phyloP scores from a whole-genome alignment of 2,113 vertebrate species.

The Monopterus albus region DNA sequence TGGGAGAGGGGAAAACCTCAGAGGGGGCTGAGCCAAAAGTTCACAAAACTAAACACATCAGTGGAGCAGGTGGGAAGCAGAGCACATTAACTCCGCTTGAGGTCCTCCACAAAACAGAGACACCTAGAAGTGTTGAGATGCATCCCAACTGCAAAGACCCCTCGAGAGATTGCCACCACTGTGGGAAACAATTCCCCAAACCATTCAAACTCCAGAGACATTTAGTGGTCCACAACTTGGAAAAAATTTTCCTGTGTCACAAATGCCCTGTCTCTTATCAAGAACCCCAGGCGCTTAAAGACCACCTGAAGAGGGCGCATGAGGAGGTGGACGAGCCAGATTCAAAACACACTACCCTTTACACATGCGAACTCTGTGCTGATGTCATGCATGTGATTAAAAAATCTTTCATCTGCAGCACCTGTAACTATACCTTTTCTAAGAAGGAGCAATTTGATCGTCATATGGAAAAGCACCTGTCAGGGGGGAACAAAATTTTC shows the following conservation, averaged over 20 bases:
- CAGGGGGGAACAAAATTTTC: conserved; percentile 87
- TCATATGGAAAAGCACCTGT: conserved; percentile 97
- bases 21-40: conserved; percentile 71
- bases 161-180: conserved; percentile 97
- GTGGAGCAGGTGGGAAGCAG: conserved; percentile 69
- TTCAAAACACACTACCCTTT: conserved; percentile 93
- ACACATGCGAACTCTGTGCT: conserved; percentile 95
- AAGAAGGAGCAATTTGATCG: conserved; percentile 98
- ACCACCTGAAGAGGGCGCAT: conserved; percentile 88
- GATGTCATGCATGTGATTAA: conserved; percentile 96
- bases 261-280: conserved; percentile 92
- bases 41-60: conserved; percentile 69
- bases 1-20: conserved; percentile 65
- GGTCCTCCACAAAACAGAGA: conserved; percentile 78
- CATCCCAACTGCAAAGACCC: conserved; percentile 96
- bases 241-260: conserved; percentile 95
- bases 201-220: conserved; percentile 98
- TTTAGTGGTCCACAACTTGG: conserved; percentile 95
- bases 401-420: conserved; percentile 97
- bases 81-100: conserved; percentile 76
- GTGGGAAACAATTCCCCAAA: conserved; percentile 97
- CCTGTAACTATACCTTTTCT: conserved; percentile 98
- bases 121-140: conserved; percentile 83
- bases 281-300: conserved; percentile 88
- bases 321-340: conserved; percentile 85